Percentiles rank a stretch among this genome's conserved stretches.
Conservation (phyloP, 2,888 invertebrate species). For the Rotaria macrura region DNA sequence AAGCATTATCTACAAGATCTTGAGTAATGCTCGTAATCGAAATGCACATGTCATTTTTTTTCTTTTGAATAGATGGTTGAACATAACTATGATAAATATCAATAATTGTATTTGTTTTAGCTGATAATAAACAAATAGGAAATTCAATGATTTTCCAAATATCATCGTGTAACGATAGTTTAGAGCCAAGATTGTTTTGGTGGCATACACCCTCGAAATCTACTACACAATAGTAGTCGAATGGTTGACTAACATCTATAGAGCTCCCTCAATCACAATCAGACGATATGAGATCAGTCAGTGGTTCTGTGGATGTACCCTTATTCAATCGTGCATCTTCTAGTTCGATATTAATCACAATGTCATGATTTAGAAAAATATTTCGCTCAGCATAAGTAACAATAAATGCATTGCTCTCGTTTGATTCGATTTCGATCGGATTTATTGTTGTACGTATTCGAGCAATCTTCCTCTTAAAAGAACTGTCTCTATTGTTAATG, state of each 20-base stretch:
- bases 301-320: too few species aligned
- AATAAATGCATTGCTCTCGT: too few species aligned
- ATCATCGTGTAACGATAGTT: not conserved
- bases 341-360: too few species aligned
- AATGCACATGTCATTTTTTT: conserved; percentile 20
- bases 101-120: conserved; percentile 18
- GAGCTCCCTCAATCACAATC: too few species aligned
- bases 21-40: not conserved
- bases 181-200: not conserved
- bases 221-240: not conserved
- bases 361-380: too few species aligned
- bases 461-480: too few species aligned
- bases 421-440: too few species aligned
- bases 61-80: conserved; percentile 4
- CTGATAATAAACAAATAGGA: conserved; percentile 23
- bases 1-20: not conserved
- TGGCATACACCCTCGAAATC: not conserved
- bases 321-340: too few species aligned
- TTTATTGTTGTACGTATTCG: too few species aligned
- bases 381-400: too few species aligned
- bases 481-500: too few species aligned
- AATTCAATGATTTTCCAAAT: conserved; percentile 30
- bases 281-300: not conserved
- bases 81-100: conserved; percentile 28
- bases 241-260: not conserved